A percentile compares a stretch with the other conserved stretches of the same genome.
These are phyloP conservation scores for Pangasius larnaudii DNA, from an alignment of 2,797 vertebrate genomes.

Conservation along the genomic window DNA sequence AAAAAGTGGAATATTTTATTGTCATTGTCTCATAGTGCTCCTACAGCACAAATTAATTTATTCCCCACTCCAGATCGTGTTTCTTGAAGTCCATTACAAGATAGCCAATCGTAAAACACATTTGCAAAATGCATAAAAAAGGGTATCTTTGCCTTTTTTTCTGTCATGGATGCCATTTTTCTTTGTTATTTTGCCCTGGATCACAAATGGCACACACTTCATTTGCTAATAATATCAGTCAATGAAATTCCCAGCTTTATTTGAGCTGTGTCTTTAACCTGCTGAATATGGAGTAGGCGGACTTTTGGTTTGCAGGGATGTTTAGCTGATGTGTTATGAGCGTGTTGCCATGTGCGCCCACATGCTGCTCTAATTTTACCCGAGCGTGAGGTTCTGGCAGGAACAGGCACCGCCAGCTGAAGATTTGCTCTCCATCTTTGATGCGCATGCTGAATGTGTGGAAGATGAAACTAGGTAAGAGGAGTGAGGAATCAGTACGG, in stretches of 20 bases:
- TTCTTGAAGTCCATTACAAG: slow-evolving; percentile 53
- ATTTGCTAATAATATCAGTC: slow-evolving; percentile 41
- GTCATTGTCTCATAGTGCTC: slow-evolving; percentile 50
- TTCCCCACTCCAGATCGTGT: slow-evolving; percentile 41
- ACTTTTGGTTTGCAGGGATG: slow-evolving; percentile 48
- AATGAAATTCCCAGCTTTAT: slow-evolving; percentile 35
- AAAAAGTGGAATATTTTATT: slow-evolving; percentile 69
- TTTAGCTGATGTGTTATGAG: slow-evolving; percentile 58
- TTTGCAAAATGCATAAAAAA: slow-evolving; percentile 44
- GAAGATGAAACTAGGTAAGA: slow-evolving; percentile 34
- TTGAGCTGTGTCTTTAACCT: slow-evolving; percentile 48
- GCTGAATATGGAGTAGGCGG: slow-evolving; percentile 53
- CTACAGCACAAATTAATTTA: slow-evolving; percentile 47
- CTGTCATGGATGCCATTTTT: slow-evolving; percentile 19
- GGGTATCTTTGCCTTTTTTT: slow-evolving; percentile 1
- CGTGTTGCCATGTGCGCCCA: slow-evolving; percentile 49
- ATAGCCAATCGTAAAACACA: slow-evolving; percentile 48
- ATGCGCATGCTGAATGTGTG: slow-evolving; percentile 22
- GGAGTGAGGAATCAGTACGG: slow-evolving; percentile 2
- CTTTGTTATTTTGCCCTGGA: slow-evolving; percentile 26
- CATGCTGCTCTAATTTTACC: slow-evolving; percentile 56
- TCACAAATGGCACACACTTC: slow-evolving; percentile 34
- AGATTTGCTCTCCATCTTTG: slow-evolving; percentile 33
- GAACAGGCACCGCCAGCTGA: slow-evolving; percentile 31
- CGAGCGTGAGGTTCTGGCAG: slow-evolving; percentile 46